phyloP scores from a whole-genome alignment of 2,888 invertebrate genomes.

The Drosophila birchii region DNA sequence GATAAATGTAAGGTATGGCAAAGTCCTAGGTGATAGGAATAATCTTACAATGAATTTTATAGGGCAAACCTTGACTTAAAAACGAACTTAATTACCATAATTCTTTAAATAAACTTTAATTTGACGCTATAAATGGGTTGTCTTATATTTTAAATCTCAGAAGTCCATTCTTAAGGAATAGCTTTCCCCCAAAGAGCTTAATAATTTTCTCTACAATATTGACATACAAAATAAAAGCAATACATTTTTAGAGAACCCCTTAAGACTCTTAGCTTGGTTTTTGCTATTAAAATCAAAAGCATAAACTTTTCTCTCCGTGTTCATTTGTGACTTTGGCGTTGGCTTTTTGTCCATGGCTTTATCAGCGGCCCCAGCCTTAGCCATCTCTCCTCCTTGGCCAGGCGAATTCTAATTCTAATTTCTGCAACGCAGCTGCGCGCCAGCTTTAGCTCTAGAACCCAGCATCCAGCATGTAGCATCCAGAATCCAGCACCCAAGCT shows the following conservation, averaged over 20 bases:
- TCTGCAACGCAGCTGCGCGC: slow-evolving; percentile 79
- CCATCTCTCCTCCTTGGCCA: slow-evolving; percentile 60
- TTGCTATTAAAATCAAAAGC: neutral
- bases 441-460: slow-evolving; percentile 29
- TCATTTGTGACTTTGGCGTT: slow-evolving; percentile 43
- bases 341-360: slow-evolving; percentile 45
- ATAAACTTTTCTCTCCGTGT: slow-evolving; percentile 5
- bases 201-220: neutral
- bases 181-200: too few species aligned
- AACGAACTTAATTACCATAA: neutral
- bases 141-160: neutral
- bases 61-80: too few species aligned
- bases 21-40: too few species aligned
- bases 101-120: neutral
- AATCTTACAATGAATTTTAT: too few species aligned
- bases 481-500: slow-evolving; percentile 29
- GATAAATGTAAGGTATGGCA: too few species aligned
- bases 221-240: too few species aligned
- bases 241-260: too few species aligned
- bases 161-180: too few species aligned
- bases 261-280: too few species aligned
- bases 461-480: slow-evolving; percentile 3
- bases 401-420: slow-evolving; percentile 79
- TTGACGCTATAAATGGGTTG: rapidly evolving
- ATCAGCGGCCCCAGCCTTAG: slow-evolving; percentile 50